These are phyloP conservation scores for Anadara kagoshimensis DNA, from an alignment of 1,140 invertebrate species.

Conservation along the genomic window DNA sequence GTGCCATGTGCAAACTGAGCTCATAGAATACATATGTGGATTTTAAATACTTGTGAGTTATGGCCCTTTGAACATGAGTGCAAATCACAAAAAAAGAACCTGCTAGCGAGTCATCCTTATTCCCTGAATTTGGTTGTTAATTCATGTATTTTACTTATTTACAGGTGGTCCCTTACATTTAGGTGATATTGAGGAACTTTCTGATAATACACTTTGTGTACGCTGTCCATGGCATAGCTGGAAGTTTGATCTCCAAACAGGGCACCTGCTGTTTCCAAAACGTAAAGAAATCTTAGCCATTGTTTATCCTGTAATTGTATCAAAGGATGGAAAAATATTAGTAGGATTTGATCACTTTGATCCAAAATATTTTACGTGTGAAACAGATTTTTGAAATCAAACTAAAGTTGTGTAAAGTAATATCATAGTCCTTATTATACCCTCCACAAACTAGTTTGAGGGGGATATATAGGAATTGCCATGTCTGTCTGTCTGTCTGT, in stretches of 20 bases:
- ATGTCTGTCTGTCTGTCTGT: too few relatives aligned
- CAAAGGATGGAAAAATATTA: constrained; percentile 37
- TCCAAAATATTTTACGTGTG: constrained; percentile 47
- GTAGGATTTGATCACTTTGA: constrained; percentile 58
- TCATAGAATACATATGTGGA: too few relatives aligned
- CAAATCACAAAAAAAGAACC: too few relatives aligned
- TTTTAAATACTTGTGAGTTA: too few relatives aligned
- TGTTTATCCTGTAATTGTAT: constrained; percentile 48
- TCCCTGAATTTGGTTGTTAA: too few relatives aligned
- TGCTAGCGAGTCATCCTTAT: too few relatives aligned
- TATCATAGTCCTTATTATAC: too few relatives aligned
- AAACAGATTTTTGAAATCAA: constrained; percentile 14
- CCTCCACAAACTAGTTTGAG: too few relatives aligned
- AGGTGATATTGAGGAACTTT: constrained; percentile 65
- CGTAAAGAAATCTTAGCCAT: constrained; percentile 20
- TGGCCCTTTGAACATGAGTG: too few relatives aligned
- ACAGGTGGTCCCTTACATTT: constrained; percentile 66
- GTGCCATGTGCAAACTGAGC: too few relatives aligned
- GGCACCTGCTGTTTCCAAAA: constrained; percentile 41
- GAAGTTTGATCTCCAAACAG: constrained; percentile 59
- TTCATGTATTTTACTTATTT: constrained; percentile 22
- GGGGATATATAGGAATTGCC: too few relatives aligned
- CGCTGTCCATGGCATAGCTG: constrained; percentile 67
- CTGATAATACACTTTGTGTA: constrained; percentile 54
- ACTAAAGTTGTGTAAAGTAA: too few relatives aligned